Percentiles rank a stretch among this genome's conserved stretches.
Conservation (phyloP, 2,888 invertebrate species). For the Acleris cristana region DNA sequence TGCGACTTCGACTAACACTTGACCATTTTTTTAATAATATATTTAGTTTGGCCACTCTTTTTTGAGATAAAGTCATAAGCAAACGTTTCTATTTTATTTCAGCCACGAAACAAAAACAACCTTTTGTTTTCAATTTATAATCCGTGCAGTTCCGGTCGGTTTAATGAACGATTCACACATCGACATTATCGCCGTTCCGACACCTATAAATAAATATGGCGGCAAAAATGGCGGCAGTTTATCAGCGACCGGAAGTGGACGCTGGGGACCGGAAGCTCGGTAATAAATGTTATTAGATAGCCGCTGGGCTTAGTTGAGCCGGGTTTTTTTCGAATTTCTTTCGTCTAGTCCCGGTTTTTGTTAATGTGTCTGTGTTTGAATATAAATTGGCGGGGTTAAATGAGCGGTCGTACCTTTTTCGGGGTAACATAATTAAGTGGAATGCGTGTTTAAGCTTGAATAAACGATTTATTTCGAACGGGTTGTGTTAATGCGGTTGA, state of each 20-base stretch:
- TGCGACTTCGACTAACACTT: too few relatives aligned
- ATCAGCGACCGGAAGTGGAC: constrained; percentile 82
- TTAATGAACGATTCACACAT: constrained; percentile 70
- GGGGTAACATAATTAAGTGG: constrained; percentile 49
- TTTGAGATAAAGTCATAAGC: too few relatives aligned
- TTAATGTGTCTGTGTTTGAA: constrained; percentile 79
- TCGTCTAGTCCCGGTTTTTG: constrained; percentile 71
- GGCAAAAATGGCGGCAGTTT: constrained; percentile 83
- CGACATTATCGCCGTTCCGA: constrained; percentile 72
- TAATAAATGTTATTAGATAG: constrained; percentile 85
- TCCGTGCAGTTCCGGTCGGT: constrained; percentile 48
- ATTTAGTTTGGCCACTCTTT: too few relatives aligned
- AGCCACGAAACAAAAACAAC: too few relatives aligned
- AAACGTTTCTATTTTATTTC: too few relatives aligned
- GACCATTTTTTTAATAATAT: too few relatives aligned
- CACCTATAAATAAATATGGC: constrained; percentile 83
- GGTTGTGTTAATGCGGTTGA: neutral
- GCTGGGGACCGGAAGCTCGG: constrained; percentile 76
- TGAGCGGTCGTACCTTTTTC: constrained; percentile 48
- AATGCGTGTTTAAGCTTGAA: constrained; percentile 39
- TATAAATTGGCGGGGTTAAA: constrained; percentile 75
- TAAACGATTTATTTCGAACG: constrained; percentile 7
- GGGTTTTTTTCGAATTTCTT: constrained; percentile 76
- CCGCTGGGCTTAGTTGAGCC: constrained; percentile 79
- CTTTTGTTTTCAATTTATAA: constrained; percentile 44